Evolutionary conservation across 1,140 invertebrate genomes (phyloP), one percentile per base, ranked within the genome.

Genomic region (Tyrophagus putrescentiae): DNA sequence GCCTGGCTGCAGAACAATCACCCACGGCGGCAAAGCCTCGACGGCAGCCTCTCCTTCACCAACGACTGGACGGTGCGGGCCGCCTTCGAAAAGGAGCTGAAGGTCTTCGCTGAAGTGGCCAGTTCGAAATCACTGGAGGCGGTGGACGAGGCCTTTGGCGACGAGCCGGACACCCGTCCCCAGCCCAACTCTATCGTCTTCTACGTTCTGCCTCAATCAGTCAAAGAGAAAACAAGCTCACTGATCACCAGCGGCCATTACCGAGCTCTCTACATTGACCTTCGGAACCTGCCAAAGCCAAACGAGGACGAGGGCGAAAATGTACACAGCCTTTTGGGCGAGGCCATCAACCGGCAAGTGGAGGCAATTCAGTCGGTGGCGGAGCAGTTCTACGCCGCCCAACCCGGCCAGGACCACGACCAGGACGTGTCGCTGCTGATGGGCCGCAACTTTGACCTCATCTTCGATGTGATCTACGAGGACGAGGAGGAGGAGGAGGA

Each of bases 391-490:
- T 41, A 44, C 31, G 29, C 56, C 11, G 13, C 27, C 31, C 56
- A 58, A 44, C 13, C 56, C 11, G 56, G 28, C 13, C n/a, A n/a
- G n/a, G 25, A 54, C n/a, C 11, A 54, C 11, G 52, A 54, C 9
- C 52, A 54, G 27, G 27, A 54, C 27, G 39, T 54, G n/a, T n/a
- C 21, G 3, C 13, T 54, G 16, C 28, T 60, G 16, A 34, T 63
- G 25, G 27, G 32, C 27, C 31, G 33, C n/a, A 34, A 59, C 23
- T 18, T 63, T 27, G 48, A 63, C 52, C 7, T 63, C 5, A 53
- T 60, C 5, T 21, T 63, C 27, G 59, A 60, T 27, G 23, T 63
- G 5, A 54, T 63, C 32, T 31, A 29, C 36, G 62, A 63, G 50
- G 33, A 60, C 48, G 57, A 53, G 6, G 11, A 60, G 29, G 31